These are phyloP conservation scores for Percopsis transmontana DNA, from an alignment of 2,113 vertebrate genomes.

Conservation along the genomic window DNA sequence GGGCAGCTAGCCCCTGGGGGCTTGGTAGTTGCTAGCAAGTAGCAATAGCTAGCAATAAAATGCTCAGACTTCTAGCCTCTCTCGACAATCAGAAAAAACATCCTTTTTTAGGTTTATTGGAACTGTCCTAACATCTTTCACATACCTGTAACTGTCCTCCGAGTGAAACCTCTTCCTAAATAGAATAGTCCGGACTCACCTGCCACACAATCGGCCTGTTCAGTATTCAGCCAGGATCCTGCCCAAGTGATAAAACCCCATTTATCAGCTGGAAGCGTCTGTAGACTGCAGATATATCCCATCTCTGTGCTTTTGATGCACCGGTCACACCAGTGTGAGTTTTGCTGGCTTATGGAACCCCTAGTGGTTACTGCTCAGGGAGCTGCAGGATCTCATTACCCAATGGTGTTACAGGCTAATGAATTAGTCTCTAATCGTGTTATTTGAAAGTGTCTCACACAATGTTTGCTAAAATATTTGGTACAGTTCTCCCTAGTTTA, in stretches of 20 bases:
- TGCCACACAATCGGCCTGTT: conserved; percentile 39
- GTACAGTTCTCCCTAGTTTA: conserved; percentile 14
- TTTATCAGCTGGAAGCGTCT: conserved; percentile 56
- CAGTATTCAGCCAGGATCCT: conserved; percentile 54
- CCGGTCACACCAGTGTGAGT: conserved; percentile 54
- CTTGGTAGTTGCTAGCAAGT: no score
- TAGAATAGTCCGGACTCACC: conserved; percentile 7
- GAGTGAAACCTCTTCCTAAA: conserved; percentile 31
- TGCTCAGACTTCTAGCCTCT: no score
- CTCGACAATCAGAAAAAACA: no score
- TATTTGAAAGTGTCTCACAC: conserved; percentile 52
- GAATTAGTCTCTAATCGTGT: conserved; percentile 56
- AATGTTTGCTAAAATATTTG: conserved; percentile 31
- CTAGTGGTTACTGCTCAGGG: conserved; percentile 39
- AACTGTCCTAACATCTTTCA: conserved; percentile 6
- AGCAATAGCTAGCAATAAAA: no score
- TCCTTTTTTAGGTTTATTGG: not conserved
- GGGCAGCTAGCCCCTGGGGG: no score
- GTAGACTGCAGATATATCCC: conserved; percentile 49
- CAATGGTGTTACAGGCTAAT: conserved; percentile 51
- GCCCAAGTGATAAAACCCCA: conserved; percentile 49
- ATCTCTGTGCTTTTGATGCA: conserved; percentile 36
- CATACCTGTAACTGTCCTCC: conserved; percentile 22
- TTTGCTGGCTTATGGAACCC: conserved; percentile 42
- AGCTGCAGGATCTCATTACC: conserved; percentile 64